Base-by-base conservation (phyloP, 2,113 vertebrate species). In the Austrofundulus limnaeus region DNA sequence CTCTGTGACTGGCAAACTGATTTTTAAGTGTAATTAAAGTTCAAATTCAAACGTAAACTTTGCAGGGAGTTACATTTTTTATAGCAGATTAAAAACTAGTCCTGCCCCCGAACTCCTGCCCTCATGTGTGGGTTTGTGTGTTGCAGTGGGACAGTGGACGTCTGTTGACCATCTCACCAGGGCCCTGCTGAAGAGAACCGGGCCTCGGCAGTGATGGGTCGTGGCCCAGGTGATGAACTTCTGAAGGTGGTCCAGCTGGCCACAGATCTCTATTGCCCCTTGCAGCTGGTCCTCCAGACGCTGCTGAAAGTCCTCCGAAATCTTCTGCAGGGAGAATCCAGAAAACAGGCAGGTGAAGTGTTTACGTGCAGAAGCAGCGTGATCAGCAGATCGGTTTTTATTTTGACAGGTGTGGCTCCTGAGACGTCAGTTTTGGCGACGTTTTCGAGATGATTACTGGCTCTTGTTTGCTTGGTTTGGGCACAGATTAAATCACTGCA, bases 181-280 rank as follows among this genome's bases (percentile, higher is more conserved):
- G 54, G 97, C 95, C 87, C 94, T 97, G 82, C 96, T 98, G 94
- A 98, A 99, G 81, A 99, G 95, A 75, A 99, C 94, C 2, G 95
- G 96, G 81, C 94, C 90, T 51, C 89, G 91, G 77, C 92, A 94
- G 88, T 98, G 95, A 76, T 94, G 95, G 64, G 94, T 94, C 37
- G 93, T 91, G 1, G 96, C 97, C 97, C 97, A 99, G 25, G 88
- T 95, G 90, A 98, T 92, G 82, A 98, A 98, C 92, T 97, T 98
- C 88, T 97, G 96, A 83, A 98, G 93, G 0, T 97, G 97, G 63
- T 98, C 95, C 67, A 99, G 91, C 82, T 98, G 95, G 66, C 95
- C 94, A 66, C 95, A 96, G 11, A 94, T 91, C 81, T 95, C 92
- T 88, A 96, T 92, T 79, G 94, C 88, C 61, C 93, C 91, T 87